Conservation (phyloP, 2,797 vertebrate species). For the Hydrolagus colliei region DNA sequence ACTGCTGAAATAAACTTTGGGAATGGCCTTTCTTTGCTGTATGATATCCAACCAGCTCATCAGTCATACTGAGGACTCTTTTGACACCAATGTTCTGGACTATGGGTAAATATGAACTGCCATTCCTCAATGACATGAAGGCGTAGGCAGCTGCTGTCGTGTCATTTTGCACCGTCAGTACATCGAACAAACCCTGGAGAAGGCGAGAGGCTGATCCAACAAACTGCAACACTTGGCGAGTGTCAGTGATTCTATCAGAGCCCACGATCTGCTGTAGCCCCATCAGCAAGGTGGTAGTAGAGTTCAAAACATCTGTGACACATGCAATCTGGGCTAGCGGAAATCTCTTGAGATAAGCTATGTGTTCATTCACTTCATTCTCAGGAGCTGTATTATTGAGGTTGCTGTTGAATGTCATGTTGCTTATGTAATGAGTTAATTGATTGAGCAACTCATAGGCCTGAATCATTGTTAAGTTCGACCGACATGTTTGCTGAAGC, state of each 20-base stretch:
- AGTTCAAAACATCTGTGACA: neutral
- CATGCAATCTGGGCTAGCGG: neutral
- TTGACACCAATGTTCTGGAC: neutral
- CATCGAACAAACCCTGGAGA: neutral
- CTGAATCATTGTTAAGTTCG: neutral
- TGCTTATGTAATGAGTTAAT: slow-evolving; percentile 7
- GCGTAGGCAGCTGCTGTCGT: neutral
- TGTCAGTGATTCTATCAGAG: neutral
- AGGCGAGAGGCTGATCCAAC: neutral
- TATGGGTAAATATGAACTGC: slow-evolving; percentile 13
- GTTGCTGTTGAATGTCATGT: neutral
- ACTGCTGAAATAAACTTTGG: neutral
- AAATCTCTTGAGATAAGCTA: neutral
- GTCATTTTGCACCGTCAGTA: neutral
- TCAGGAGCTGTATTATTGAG: neutral
- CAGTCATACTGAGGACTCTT: neutral
- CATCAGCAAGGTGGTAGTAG: neutral
- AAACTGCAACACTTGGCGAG: neutral
- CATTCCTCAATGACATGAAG: neutral
- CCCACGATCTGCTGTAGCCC: neutral
- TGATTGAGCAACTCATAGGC: neutral
- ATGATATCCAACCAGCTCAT: neutral
- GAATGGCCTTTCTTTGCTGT: neutral
- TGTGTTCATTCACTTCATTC: neutral
- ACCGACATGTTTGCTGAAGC: neutral